These are phyloP conservation scores for Glossosoma conforme DNA, from an alignment of 1,140 invertebrate genomes.

Conservation along the genomic window DNA sequence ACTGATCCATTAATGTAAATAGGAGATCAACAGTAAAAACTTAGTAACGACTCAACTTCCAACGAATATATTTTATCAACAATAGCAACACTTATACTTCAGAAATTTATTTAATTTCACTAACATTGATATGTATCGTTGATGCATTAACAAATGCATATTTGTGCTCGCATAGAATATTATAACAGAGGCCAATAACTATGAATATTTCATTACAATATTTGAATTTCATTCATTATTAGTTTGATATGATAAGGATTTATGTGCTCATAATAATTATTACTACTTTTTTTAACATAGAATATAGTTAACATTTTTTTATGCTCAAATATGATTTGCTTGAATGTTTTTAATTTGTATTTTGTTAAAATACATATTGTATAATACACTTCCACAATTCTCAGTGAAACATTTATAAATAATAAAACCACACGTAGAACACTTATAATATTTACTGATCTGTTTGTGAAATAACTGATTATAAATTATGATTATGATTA, in stretches of 20 bases:
- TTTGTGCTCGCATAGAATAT: constrained; percentile 12
- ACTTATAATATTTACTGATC: too few species aligned
- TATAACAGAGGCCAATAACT: neutral
- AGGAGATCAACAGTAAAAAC: too few species aligned
- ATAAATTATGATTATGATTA: too few species aligned
- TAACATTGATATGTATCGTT: constrained; percentile 10
- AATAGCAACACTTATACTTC: constrained; percentile 6
- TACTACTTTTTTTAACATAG: neutral
- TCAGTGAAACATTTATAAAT: too few species aligned
- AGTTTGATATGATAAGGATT: neutral
- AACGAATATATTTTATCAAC: too few species aligned
- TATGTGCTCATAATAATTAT: neutral
- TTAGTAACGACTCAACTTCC: too few species aligned
- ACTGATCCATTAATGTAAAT: too few species aligned
- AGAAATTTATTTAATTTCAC: constrained; percentile 5
- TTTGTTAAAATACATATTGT: too few species aligned
- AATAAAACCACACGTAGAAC: too few species aligned
- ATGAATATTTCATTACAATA: neutral
- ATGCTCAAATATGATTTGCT: neutral
- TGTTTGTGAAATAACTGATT: too few species aligned
- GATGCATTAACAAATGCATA: constrained; percentile 5
- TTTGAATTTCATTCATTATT: neutral
- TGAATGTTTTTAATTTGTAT: too few species aligned
- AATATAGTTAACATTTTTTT: neutral
- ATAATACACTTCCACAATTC: too few species aligned